Conservation (phyloP, 1,140 invertebrate species). For the Epicauta chinensis region DNA sequence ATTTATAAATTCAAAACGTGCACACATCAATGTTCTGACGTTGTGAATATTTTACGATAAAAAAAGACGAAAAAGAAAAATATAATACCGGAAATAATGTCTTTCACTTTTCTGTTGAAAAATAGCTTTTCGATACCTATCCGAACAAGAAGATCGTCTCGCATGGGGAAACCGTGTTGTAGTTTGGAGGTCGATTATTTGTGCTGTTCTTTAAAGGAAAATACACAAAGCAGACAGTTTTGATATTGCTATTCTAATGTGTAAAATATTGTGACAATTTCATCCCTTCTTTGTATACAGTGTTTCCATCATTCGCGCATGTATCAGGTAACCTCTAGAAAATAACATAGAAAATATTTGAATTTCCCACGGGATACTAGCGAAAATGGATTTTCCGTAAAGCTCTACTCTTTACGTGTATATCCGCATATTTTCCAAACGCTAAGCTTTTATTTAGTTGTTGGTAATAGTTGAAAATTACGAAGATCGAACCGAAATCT, state of each 20-base stretch:
- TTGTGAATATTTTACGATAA: constrained; percentile 2
- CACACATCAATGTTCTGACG: neutral
- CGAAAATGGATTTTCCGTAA: constrained; percentile 33
- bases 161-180: constrained; percentile 16
- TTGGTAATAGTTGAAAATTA: too few species aligned
- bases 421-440: too few species aligned
- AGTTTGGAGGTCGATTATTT: constrained; percentile 28
- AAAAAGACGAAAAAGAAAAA: too few species aligned
- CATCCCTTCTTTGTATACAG: constrained; percentile 28
- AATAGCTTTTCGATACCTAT: constrained; percentile 23
- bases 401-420: constrained; percentile 15
- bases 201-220: constrained; percentile 20
- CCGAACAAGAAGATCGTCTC: constrained; percentile 9
- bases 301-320: constrained; percentile 29
- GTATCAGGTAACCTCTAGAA: constrained; percentile 28
- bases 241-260: constrained; percentile 34
- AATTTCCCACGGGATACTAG: constrained; percentile 32
- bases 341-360: constrained; percentile 27
- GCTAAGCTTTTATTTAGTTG: too few species aligned
- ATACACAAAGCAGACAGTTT: constrained; percentile 32
- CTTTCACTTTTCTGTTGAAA: constrained; percentile 22
- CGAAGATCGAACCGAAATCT: too few species aligned
- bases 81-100: constrained; percentile 18
- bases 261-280: constrained; percentile 36
- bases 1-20: too few species aligned